Evolutionary conservation across 2,888 invertebrate species (phyloP).

Genomic region (Lithophane socia): DNA sequence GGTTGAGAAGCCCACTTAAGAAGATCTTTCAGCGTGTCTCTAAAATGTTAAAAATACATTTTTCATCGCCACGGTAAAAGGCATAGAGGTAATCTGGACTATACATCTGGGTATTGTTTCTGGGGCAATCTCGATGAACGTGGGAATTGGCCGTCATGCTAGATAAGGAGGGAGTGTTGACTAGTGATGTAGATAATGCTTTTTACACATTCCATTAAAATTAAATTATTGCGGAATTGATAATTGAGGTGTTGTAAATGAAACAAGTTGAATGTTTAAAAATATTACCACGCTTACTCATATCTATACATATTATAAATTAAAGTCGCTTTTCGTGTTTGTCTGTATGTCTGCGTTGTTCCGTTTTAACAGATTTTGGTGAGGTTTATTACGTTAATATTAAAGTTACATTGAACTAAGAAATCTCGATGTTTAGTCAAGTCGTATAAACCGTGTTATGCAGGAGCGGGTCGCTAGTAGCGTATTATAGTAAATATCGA

Average conservation of each 20-base stretch:
- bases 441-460: no score
- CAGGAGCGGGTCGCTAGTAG: no score
- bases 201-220: not conserved
- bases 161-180: constrained; percentile 1
- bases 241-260: constrained; percentile 4
- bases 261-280: not conserved
- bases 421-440: no score
- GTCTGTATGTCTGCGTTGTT: no score
- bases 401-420: no score
- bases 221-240: not conserved
- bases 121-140: constrained; percentile 9
- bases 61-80: constrained; percentile 59
- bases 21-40: constrained; percentile 62
- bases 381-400: no score
- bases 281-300: not conserved
- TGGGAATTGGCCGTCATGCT: constrained; percentile 29
- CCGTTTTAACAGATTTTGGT: no score
- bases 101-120: constrained; percentile 53
- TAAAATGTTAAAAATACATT: constrained; percentile 63
- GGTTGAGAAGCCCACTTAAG: constrained; percentile 58
- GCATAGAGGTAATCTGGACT: constrained; percentile 41
- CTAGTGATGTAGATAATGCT: not conserved
- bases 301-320: no score
- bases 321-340: no score
- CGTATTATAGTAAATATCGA: no score